Evolutionary conservation across 2,888 invertebrate species (phyloP), one percentile per base, ranked within the genome.

Genomic region (Oscheius sp.): DNA sequence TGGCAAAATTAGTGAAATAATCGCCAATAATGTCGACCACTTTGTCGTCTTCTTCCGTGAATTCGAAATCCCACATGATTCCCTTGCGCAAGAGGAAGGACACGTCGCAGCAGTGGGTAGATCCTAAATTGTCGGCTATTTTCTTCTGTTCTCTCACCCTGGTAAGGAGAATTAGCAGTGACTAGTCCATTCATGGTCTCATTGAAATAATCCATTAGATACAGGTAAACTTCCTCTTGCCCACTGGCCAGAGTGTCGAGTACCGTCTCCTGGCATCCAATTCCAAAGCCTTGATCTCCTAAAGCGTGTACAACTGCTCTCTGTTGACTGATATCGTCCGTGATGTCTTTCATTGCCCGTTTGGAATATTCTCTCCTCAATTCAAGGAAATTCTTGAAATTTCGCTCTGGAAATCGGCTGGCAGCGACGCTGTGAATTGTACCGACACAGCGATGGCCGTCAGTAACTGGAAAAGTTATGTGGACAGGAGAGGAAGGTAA

Each of bases 101-200:
- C 68, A 86, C 74, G 43, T 86, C 86, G 55, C 78, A 77, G 56
- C 85, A 85, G 63, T 86, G 86, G 7, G 86, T 85, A 9, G 85
- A 82, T 3, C 80, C 85, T 84, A 75, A 35, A 79, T 29, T 84
- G 35, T 35, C 3, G 3, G 35, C 9, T 35, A 9, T 6, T 35
- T 6, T 3, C 5, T 6, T 35, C 5, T 9, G 35, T 35, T 46
- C 46, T 21, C 27, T 25, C 25, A 66, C 72, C 68, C 69, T 58
- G 43, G 52, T 58, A 73, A 18, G 73, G 73, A 6, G 58, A 18
- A 35, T 45, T 68, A 1, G 12, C 6, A 7, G 45, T 21, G 2
- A 73, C 7, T 18, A 27, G 13, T 0, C 73, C 66, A 61, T 49
- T 66, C 52, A 68, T 68, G 16, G 74, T 61, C 16, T 71, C 74